phyloP scores from a whole-genome alignment of 2,888 invertebrate species.

The Plemyria rubiginata region DNA sequence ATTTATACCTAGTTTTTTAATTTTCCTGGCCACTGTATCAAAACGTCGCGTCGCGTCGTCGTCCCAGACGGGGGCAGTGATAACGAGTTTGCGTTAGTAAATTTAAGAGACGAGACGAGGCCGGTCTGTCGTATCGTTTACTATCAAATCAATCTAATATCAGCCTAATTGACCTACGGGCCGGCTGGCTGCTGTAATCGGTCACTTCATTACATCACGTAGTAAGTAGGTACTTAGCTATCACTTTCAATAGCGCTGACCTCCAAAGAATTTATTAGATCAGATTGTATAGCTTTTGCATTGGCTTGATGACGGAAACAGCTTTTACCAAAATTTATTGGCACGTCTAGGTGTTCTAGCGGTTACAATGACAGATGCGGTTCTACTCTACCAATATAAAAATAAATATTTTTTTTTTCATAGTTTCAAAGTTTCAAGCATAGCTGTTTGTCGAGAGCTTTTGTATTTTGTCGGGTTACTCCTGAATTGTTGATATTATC shows the following conservation, averaged over 20 bases:
- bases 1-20: too few species aligned
- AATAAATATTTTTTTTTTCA: too few species aligned
- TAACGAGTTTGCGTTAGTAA: constrained; percentile 11
- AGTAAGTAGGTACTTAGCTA: constrained; percentile 50
- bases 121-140: constrained; percentile 48
- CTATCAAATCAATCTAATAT: constrained; percentile 43
- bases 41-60: neutral
- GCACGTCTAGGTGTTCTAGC: too few species aligned
- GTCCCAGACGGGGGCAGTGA: neutral
- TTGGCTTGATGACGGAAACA: constrained; percentile 12
- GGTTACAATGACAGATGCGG: too few species aligned
- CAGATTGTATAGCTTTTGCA: neutral
- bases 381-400: too few species aligned
- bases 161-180: constrained; percentile 54
- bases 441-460: too few species aligned
- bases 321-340: neutral
- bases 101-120: constrained; percentile 37
- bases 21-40: neutral
- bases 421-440: too few species aligned
- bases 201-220: constrained; percentile 73
- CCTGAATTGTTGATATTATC: too few species aligned
- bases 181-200: constrained; percentile 61
- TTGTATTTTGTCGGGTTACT: too few species aligned
- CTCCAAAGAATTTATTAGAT: constrained; percentile 37
- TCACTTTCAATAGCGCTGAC: constrained; percentile 63